Conservation (phyloP, 2,888 invertebrate genomes). For the Ormyrus rosae region DNA sequence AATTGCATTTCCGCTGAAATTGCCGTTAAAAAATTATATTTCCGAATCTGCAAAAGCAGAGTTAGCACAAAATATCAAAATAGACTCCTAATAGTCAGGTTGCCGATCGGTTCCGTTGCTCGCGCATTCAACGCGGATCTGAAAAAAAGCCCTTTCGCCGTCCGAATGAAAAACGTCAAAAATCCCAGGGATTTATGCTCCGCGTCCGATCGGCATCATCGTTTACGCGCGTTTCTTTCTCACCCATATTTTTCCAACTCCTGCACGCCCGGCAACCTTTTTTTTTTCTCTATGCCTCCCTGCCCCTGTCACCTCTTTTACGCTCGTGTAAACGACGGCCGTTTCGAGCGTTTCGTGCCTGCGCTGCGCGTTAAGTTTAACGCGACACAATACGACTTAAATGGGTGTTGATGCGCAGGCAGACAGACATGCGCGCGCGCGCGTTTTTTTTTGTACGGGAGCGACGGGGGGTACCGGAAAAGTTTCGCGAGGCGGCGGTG, state of each 20-base stretch:
- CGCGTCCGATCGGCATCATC: conserved; percentile 4
- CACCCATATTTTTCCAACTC: conserved; percentile 6
- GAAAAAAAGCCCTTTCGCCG: conserved; percentile 9
- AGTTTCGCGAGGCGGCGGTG: conserved; percentile 26
- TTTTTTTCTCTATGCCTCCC: conserved; percentile 6
- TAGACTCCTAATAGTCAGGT: background rate
- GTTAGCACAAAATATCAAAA: background rate
- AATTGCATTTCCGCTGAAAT: too few species aligned
- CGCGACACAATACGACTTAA: conserved; percentile 29
- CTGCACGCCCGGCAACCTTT: background rate
- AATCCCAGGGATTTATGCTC: conserved; percentile 30
- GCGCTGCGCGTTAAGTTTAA: background rate
- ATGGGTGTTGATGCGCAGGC: conserved; percentile 36
- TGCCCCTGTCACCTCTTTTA: background rate
- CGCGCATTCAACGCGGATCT: background rate
- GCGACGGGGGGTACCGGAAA: conserved; percentile 19
- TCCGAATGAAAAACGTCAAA: conserved; percentile 28
- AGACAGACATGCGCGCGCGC: background rate
- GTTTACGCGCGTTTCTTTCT: conserved; percentile 26
- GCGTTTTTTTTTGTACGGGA: background rate
- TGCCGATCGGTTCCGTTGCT: background rate
- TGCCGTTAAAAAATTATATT: too few species aligned
- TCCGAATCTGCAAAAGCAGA: too few species aligned
- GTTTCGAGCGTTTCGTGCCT: background rate
- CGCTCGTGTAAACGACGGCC: background rate